phyloP scores from a whole-genome alignment of 2,888 invertebrate genomes.

The Rhamnusium bicolor region DNA sequence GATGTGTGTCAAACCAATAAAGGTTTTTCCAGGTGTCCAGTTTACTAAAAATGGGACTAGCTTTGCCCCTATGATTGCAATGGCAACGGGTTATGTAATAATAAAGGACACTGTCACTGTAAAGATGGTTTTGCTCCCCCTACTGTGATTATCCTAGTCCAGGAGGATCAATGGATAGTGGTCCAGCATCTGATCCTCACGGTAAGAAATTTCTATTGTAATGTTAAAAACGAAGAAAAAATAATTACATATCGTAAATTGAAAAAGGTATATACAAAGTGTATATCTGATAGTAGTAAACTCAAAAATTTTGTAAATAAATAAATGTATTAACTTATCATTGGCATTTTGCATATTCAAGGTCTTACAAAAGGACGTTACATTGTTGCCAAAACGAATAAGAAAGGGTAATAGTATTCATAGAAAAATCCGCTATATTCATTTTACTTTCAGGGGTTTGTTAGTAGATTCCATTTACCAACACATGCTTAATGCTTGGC shows the following conservation, averaged over 20 bases:
- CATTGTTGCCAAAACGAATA: too few relatives aligned
- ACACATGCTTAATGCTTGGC: too few relatives aligned
- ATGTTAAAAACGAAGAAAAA: neutral
- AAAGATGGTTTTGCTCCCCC: slow-evolving; percentile 91
- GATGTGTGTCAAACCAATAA: slow-evolving; percentile 96
- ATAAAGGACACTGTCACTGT: slow-evolving; percentile 94
- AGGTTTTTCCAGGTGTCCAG: slow-evolving; percentile 84
- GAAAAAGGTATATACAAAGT: too few relatives aligned
- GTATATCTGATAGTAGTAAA: too few relatives aligned
- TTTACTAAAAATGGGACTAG: slow-evolving; percentile 74
- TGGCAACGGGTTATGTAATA: slow-evolving; percentile 91
- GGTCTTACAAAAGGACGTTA: slow-evolving; percentile 4
- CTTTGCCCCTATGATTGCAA: slow-evolving; percentile 87
- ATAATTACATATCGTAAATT: too few relatives aligned
- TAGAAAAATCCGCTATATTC: too few relatives aligned
- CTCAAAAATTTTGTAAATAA: too few relatives aligned
- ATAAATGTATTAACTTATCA: too few relatives aligned
- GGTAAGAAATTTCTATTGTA: slow-evolving; percentile 73
- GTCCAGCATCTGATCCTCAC: slow-evolving; percentile 89
- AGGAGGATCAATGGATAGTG: slow-evolving; percentile 93
- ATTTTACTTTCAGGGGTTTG: too few relatives aligned
- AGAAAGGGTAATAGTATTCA: too few relatives aligned
- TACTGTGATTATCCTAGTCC: slow-evolving; percentile 88
- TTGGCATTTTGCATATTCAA: neutral
- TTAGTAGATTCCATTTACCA: too few relatives aligned